A percentile compares a stretch with the other conserved stretches of the same genome.
phyloP scores from a whole-genome alignment of 1,140 invertebrate species.

The Lasaia peninsularis region DNA sequence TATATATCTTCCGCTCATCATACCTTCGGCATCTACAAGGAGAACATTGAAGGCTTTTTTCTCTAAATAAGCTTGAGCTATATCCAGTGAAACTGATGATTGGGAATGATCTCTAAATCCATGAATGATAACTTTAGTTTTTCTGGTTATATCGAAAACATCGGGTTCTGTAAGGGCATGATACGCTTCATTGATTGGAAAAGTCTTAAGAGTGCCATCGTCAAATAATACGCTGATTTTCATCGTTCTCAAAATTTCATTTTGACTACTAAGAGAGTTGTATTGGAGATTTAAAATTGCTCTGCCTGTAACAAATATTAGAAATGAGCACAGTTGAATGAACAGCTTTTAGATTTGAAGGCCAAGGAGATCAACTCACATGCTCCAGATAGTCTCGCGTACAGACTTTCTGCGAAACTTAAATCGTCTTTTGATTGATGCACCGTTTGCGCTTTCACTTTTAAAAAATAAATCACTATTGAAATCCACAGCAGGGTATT shows the following conservation, averaged over 20 bases:
- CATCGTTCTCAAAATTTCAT: conserved; percentile 56
- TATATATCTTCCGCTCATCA: conserved; percentile 60
- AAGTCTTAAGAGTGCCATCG: conserved; percentile 32
- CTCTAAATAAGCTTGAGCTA: conserved; percentile 58
- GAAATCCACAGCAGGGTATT: conserved; percentile 34
- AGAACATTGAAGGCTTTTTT: conserved; percentile 66
- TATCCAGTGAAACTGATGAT: conserved; percentile 50
- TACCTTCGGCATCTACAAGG: conserved; percentile 58
- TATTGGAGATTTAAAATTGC: conserved; percentile 59
- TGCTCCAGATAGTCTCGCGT: conserved; percentile 59
- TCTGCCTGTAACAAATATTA: conserved; percentile 49
- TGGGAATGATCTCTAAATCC: conserved; percentile 63
- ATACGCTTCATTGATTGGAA: conserved; percentile 54
- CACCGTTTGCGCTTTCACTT: conserved; percentile 27
- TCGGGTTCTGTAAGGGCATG: conserved; percentile 42
- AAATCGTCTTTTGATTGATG: conserved; percentile 33
- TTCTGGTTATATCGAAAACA: conserved; percentile 61
- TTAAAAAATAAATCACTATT: conserved; percentile 29
- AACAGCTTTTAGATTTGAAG: conserved; percentile 21
- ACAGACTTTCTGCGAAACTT: conserved; percentile 62
- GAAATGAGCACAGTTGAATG: conserved; percentile 25
- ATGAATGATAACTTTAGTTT: conserved; percentile 67
- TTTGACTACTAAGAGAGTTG: conserved; percentile 45
- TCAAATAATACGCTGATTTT: conserved; percentile 55
- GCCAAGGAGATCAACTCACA: conserved; percentile 55